Evolutionary conservation across 2,888 invertebrate genomes (phyloP).

Genomic region (Ochropleura leucogaster): DNA sequence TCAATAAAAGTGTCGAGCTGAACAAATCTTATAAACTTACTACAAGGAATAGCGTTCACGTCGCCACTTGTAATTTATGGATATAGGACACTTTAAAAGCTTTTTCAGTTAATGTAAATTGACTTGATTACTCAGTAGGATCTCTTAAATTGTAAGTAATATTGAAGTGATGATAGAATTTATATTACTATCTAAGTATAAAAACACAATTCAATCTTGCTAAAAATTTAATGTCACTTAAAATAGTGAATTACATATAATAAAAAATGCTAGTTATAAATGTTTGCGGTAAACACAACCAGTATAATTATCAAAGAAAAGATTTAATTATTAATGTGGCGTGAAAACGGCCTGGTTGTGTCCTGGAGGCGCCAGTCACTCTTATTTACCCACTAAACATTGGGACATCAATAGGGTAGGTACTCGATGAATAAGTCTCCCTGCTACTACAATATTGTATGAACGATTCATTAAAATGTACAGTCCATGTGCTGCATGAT

Average conservation of each 20-base stretch:
- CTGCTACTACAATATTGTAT: not conserved
- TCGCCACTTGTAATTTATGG: constrained; percentile 17
- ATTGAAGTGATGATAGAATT: not conserved
- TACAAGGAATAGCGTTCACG: constrained; percentile 9
- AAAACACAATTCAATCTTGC: no score
- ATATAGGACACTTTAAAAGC: constrained; percentile 16
- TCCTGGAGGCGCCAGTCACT: no score
- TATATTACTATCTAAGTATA: not conserved
- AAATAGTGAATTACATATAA: no score
- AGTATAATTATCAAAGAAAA: no score
- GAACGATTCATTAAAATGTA: not conserved
- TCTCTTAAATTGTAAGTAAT: not conserved
- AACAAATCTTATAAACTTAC: constrained; percentile 6
- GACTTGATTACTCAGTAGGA: not conserved
- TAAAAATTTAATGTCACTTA: no score
- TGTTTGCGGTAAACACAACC: no score
- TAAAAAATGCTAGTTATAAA: no score
- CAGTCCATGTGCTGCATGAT: not conserved
- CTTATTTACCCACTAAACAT: no score
- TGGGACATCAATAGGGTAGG: no score
- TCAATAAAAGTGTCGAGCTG: constrained; percentile 16
- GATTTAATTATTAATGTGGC: no score
- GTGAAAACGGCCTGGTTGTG: no score
- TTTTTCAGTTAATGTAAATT: constrained; percentile 2
- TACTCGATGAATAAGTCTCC: not conserved